Conservation (phyloP, 2,888 invertebrate genomes). For the Sialis lutaria region DNA sequence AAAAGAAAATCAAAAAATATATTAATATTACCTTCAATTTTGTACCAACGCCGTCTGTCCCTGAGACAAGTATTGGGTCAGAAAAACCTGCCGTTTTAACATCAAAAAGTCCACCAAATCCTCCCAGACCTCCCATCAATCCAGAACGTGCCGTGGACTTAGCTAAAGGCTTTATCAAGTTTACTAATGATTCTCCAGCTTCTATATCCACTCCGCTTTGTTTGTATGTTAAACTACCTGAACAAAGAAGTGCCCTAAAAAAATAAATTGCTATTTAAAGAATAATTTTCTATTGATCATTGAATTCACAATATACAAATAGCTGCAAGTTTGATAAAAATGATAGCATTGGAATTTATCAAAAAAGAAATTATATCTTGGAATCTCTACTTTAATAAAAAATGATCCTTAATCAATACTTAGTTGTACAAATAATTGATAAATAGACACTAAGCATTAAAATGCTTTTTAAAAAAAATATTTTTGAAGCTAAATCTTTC, state of each 20-base stretch:
- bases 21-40: constrained; percentile 61
- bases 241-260: constrained; percentile 30
- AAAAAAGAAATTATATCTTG: too few species aligned
- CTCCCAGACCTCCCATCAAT: constrained; percentile 62
- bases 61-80: constrained; percentile 80
- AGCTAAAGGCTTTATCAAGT: constrained; percentile 52
- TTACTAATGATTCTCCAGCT: constrained; percentile 76
- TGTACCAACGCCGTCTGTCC: constrained; percentile 93
- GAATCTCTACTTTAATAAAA: too few species aligned
- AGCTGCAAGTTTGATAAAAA: too few species aligned
- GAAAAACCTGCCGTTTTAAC: constrained; percentile 49
- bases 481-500: too few species aligned
- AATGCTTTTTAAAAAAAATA: too few species aligned
- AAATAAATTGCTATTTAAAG: not conserved
- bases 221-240: constrained; percentile 66
- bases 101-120: constrained; percentile 88
- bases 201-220: constrained; percentile 86
- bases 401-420: too few species aligned
- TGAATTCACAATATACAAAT: too few species aligned
- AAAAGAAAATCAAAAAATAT: too few species aligned
- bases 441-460: too few species aligned
- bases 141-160: constrained; percentile 54
- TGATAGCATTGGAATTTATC: too few species aligned
- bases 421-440: too few species aligned
- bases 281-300: not conserved